phyloP scores from a whole-genome alignment of 1,140 invertebrate species.

The Heliconius himera region DNA sequence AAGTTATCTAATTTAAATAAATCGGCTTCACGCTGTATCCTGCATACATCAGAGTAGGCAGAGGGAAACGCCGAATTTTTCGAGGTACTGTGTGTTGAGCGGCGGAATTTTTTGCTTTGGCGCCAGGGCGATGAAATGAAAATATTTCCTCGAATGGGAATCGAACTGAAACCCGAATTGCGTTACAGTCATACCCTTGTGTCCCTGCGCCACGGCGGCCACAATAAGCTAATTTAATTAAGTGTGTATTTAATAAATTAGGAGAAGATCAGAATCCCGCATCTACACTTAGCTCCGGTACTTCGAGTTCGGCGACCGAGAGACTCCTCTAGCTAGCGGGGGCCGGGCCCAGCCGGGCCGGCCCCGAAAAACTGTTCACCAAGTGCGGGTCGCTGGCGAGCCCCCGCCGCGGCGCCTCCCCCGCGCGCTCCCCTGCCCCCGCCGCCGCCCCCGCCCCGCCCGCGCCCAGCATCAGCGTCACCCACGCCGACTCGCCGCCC shows the following conservation, averaged over 20 bases:
- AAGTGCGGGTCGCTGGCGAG: conserved; percentile 57
- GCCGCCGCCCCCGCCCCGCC: conserved; percentile 47
- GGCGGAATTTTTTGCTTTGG: too few relatives aligned
- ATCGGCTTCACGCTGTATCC: too few relatives aligned
- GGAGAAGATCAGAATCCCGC: conserved; percentile 82
- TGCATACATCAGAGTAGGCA: too few relatives aligned
- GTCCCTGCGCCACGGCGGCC: background rate
- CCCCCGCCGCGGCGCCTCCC: conserved; percentile 48
- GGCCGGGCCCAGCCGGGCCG: conserved; percentile 82
- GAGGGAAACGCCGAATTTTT: too few relatives aligned
- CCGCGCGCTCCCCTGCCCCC: conserved; percentile 22
- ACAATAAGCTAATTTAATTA: background rate
- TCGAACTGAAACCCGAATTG: too few relatives aligned
- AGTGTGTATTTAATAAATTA: conserved; percentile 29
- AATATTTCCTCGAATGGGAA: too few relatives aligned
- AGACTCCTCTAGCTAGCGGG: conserved; percentile 90
- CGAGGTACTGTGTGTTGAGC: too few relatives aligned
- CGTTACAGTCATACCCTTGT: too few relatives aligned
- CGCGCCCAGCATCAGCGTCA: conserved; percentile 69
- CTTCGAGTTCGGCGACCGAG: conserved; percentile 88
- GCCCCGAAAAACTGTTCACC: conserved; percentile 75
- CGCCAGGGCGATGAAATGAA: too few relatives aligned
- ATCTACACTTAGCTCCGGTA: conserved; percentile 87
- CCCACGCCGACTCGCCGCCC: conserved; percentile 68
- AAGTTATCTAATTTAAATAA: too few relatives aligned